phyloP scores from a whole-genome alignment of 2,113 vertebrate genomes.

The Chamaea fasciata region DNA sequence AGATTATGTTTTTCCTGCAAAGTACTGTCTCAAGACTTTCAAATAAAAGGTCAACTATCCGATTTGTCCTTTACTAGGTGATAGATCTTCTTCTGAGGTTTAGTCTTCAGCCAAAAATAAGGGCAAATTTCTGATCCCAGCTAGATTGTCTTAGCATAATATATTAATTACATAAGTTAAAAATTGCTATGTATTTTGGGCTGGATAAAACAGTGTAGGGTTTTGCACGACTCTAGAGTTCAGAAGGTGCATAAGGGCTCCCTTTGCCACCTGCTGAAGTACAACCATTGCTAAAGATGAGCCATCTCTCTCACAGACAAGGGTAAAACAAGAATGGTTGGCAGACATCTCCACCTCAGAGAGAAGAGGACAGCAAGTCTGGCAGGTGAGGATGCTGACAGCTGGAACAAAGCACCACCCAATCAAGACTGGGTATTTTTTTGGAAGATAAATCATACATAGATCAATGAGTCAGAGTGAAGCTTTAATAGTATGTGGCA shows the following conservation, averaged over 20 bases:
- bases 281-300: accelerated
- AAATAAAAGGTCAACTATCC: neutral
- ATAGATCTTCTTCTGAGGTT: neutral
- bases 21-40: neutral
- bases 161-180: neutral
- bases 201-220: neutral
- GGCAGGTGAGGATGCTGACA: neutral
- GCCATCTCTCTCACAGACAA: neutral
- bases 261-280: neutral
- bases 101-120: neutral
- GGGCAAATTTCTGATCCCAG: neutral
- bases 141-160: neutral
- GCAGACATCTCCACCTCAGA: neutral
- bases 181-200: neutral
- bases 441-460: neutral
- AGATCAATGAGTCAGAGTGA: neutral
- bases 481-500: neutral
- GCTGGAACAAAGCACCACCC: neutral
- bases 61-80: neutral
- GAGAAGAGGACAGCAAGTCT: neutral
- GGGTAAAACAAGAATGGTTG: neutral
- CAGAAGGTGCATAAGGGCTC: neutral
- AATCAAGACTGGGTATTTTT: neutral
- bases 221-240: neutral
- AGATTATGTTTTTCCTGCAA: neutral